Evolutionary conservation across 2,888 invertebrate genomes (phyloP).

Genomic region (Corbicula japonica): DNA sequence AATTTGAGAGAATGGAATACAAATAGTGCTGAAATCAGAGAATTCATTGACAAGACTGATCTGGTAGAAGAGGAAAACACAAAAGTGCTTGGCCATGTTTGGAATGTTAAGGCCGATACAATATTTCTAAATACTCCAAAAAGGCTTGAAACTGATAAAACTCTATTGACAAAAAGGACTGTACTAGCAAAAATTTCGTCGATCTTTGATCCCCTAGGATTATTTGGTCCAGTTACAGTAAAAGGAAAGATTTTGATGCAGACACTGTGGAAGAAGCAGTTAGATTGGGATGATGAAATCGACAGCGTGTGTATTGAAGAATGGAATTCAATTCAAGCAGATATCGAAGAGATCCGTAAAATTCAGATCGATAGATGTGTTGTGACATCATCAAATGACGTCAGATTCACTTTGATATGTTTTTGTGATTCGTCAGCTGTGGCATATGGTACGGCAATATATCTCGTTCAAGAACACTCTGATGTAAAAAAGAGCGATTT

Average conservation of each 20-base stretch:
- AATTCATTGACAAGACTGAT: neutral
- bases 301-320: neutral
- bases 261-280: conserved; percentile 27
- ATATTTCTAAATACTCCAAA: neutral
- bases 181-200: conserved; percentile 15
- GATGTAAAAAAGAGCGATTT: neutral
- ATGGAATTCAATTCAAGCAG: conserved; percentile 2
- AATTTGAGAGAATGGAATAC: conserved; percentile 41
- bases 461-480: neutral
- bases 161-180: conserved; percentile 16
- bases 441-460: conserved; percentile 18
- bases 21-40: too few relatives aligned
- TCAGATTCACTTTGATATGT: neutral
- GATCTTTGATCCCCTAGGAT: conserved; percentile 37
- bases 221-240: conserved; percentile 26
- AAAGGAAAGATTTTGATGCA: too few relatives aligned
- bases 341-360: neutral
- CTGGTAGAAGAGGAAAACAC: neutral
- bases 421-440: conserved; percentile 7
- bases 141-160: neutral
- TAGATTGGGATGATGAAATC: conserved; percentile 32
- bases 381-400: neutral
- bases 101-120: conserved; percentile 21
- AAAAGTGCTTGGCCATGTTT: conserved; percentile 22
- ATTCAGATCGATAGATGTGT: conserved; percentile 1